These are phyloP conservation scores for Zophobas morio DNA, from an alignment of 1,140 invertebrate species.

Conservation along the genomic window DNA sequence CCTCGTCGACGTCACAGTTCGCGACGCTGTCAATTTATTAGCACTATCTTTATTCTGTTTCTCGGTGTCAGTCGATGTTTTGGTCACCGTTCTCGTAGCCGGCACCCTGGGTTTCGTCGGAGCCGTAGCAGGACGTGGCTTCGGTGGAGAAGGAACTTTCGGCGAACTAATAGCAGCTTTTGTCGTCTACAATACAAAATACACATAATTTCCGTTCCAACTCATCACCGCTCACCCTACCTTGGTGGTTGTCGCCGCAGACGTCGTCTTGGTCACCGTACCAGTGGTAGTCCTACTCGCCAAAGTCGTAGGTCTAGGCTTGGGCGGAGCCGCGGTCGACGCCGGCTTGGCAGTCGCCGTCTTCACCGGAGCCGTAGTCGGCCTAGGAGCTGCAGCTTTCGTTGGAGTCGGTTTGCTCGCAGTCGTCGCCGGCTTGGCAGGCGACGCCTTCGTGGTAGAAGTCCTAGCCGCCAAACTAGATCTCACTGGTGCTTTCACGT, in stretches of 20 bases:
- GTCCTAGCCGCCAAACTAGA: conserved; percentile 44
- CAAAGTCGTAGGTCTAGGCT: conserved; percentile 54
- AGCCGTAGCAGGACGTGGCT: conserved; percentile 56
- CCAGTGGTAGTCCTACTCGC: conserved; percentile 46
- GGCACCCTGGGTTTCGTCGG: conserved; percentile 63
- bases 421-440: conserved; percentile 49
- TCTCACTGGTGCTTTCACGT: conserved; percentile 67
- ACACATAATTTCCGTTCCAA: conserved; percentile 23
- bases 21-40: conserved; percentile 72
- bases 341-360: conserved; percentile 34
- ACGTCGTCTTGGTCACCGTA: conserved; percentile 35
- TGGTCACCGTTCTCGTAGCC: conserved; percentile 54
- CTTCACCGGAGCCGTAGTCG: conserved; percentile 21
- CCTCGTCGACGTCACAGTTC: conserved; percentile 63
- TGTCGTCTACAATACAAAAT: neutral
- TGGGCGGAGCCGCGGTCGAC: conserved; percentile 7
- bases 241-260: conserved; percentile 45
- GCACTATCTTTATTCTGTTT: conserved; percentile 74
- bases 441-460: conserved; percentile 46
- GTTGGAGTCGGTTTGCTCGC: conserved; percentile 23
- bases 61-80: conserved; percentile 67
- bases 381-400: conserved; percentile 30
- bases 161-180: conserved; percentile 21
- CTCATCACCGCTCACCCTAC: neutral
- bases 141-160: conserved; percentile 44